Conservation (phyloP, 35 echinoderm and acorn worm species). For the Heliocidaris tuberculata region DNA sequence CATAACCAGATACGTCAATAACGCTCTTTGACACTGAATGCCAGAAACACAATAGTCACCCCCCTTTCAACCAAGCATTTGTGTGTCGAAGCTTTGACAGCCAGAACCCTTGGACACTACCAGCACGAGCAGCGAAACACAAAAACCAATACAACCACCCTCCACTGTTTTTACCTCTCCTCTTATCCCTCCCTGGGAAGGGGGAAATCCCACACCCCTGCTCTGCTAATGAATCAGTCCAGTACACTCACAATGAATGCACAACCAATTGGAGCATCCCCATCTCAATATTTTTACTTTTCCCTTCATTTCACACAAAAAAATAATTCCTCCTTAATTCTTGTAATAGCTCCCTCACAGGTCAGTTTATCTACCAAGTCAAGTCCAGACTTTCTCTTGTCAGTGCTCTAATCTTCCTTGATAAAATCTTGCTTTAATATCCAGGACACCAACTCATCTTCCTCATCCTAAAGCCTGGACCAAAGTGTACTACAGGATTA, state of each 20-base stretch:
- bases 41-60: constrained; percentile 16
- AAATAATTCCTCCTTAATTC: background rate
- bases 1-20: background rate
- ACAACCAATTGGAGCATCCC: background rate
- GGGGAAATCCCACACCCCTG: constrained; percentile 2
- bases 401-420: too few species aligned
- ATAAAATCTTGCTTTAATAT: background rate
- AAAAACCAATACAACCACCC: background rate
- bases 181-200: background rate
- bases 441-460: background rate
- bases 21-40: background rate
- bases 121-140: background rate
- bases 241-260: background rate
- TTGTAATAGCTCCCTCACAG: background rate
- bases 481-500: background rate
- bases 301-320: background rate
- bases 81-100: background rate
- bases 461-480: background rate
- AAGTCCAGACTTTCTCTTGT: too few species aligned
- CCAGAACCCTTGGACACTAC: background rate
- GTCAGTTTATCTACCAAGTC: background rate
- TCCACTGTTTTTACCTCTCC: background rate
- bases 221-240: background rate
- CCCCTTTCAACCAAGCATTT: background rate
- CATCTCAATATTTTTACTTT: background rate